Evolutionary conservation across 1,140 invertebrate species (phyloP).

Genomic region (Acyrthosiphon pisum): DNA sequence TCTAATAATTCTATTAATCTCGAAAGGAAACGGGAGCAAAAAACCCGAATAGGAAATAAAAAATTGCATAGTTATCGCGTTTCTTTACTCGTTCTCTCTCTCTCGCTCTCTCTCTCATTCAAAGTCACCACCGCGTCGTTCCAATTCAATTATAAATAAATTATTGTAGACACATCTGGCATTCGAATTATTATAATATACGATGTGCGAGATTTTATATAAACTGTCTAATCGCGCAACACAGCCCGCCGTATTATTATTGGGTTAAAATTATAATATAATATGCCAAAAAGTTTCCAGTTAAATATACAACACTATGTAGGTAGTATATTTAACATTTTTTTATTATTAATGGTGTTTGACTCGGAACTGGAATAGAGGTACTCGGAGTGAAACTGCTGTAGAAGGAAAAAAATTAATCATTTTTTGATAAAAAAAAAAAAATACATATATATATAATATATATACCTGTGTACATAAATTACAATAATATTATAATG

Average conservation of each 20-base stretch:
- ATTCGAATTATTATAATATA: not conserved
- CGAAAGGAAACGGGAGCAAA: not conserved
- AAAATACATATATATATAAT: not conserved
- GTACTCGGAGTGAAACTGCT: not conserved
- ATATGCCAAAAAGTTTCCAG: not conserved
- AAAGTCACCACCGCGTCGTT: not conserved
- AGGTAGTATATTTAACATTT: not conserved
- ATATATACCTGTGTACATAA: not conserved
- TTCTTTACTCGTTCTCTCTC: not conserved
- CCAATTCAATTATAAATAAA: not conserved
- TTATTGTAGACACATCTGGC: not conserved
- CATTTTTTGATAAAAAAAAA: slow-evolving; percentile 22
- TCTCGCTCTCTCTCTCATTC: not conserved
- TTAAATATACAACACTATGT: not conserved
- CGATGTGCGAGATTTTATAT: not conserved
- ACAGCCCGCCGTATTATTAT: not conserved
- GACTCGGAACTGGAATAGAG: not conserved
- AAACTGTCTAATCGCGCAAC: not conserved
- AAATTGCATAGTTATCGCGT: not conserved
- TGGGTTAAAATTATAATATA: too few relatives aligned
- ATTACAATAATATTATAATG: slow-evolving; percentile 7
- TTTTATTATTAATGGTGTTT: not conserved
- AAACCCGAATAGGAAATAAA: not conserved
- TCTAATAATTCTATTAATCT: slow-evolving; percentile 37
- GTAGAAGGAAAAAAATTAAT: not conserved